Base-by-base conservation (phyloP, 2,113 vertebrate species). In the Solea senegalensis region DNA sequence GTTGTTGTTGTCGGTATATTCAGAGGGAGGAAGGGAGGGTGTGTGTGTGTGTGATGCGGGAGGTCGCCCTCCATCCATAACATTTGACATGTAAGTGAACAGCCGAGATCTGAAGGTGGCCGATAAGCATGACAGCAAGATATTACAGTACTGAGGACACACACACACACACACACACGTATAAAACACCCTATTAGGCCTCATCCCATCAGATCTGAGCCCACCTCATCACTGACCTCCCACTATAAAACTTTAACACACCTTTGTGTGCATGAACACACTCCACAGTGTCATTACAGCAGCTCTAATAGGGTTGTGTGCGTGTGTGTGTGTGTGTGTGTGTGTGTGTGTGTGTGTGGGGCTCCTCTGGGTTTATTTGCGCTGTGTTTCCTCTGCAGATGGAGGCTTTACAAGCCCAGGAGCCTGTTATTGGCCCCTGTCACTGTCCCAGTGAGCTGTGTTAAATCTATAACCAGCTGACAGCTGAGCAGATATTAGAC, bases 171-270 rank as follows among this genome's bases (percentile, higher is more conserved):
- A 66, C 34, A 58, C 67, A 57, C 43, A 54, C 50, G 85, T 79
- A 87, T 90, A 89, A 90, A 90, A 82, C 68, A 79, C 27, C 65
- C 81, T 83, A 86, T 90, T 90, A 88, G 87, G 59, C 71, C 72
- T 86, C 88, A 79, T 86, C 88, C 88, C 90, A 89, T 90, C 87
- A 89, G 86, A 88, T 85, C 85, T 69, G 81, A 72, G 85, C 57
- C 86, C 78, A 88, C 78, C 90, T 91, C 87, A 90, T 92, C 90
- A 88, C 83, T 88, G 86, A 89, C 86, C 87, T 82, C 71, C 69
- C 71, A 26, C 82, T 76, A 72, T 91, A 91, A 89, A 91, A 89
- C 75, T 86, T 90, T 89, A 86, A 90, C 88, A 84, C 90, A 85
- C 88, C 85, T 81, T 40, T 3, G 85, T 84, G 83, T 72, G 77